A percentile compares a stretch with the other conserved stretches of the same genome.
These are phyloP conservation scores for Electrophaes corylata DNA, from an alignment of 2,888 invertebrate species.

Conservation along the genomic window DNA sequence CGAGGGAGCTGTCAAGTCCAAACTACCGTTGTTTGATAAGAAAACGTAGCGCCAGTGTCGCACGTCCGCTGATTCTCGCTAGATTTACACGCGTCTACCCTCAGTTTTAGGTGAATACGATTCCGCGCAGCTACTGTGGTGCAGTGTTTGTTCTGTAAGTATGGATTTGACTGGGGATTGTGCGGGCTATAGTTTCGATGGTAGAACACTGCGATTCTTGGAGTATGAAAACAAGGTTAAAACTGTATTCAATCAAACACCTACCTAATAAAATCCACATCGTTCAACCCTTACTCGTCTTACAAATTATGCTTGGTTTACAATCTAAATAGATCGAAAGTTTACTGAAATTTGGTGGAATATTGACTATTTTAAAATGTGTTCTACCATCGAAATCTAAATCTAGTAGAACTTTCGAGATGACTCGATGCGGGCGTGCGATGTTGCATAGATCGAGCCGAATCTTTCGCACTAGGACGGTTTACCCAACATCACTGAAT, in stretches of 20 bases:
- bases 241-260: too few species aligned
- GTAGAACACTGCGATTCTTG: background rate
- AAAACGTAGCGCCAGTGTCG: constrained; percentile 61
- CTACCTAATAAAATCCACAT: too few species aligned
- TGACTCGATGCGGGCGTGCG: constrained; percentile 15
- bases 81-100: background rate
- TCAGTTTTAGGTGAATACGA: background rate
- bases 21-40: constrained; percentile 92
- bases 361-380: background rate
- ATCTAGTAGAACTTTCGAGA: constrained; percentile 11
- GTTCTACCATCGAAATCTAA: constrained; percentile 13
- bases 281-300: too few species aligned
- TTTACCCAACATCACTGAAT: background rate
- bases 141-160: background rate
- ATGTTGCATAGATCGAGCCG: constrained; percentile 7
- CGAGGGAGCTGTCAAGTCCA: constrained; percentile 94
- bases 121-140: too few species aligned
- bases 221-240: background rate
- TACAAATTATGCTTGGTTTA: too few species aligned
- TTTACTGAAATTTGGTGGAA: too few species aligned
- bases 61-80: constrained; percentile 22
- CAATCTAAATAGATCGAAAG: background rate
- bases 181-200: background rate
- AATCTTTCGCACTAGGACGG: background rate
- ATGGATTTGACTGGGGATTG: background rate